Percentiles rank a stretch among this genome's conserved stretches.
These are phyloP conservation scores for Melopsittacus undulatus DNA, from an alignment of 2,797 vertebrate species.

Conservation along the genomic window DNA sequence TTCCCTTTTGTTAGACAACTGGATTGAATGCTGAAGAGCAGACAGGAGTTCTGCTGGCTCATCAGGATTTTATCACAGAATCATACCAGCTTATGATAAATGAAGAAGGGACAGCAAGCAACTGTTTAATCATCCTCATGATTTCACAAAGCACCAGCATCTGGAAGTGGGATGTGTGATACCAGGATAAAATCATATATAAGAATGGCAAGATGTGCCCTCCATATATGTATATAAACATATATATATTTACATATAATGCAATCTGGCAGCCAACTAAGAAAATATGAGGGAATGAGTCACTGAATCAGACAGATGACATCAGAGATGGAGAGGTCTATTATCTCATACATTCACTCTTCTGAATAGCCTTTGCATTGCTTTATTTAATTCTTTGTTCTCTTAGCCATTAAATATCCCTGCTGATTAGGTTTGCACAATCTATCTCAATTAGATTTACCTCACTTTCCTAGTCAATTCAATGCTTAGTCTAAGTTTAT, in stretches of 20 bases:
- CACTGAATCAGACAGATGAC: conserved; percentile 18
- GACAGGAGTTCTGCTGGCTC: not conserved
- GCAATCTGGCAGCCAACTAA: not conserved
- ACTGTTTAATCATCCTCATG: not conserved
- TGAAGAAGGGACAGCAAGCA: not conserved
- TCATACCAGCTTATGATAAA: not conserved
- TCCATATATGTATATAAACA: not conserved
- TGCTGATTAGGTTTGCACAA: conserved; percentile 62
- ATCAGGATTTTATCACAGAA: not conserved
- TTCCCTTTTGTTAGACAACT: not conserved
- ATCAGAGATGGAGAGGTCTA: conserved; percentile 36
- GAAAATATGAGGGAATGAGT: not conserved
- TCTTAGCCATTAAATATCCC: conserved; percentile 58
- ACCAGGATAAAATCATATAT: not conserved
- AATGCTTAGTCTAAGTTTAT: conserved; percentile 50
- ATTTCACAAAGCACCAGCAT: not conserved
- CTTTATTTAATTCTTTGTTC: conserved; percentile 68
- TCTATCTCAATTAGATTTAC: conserved; percentile 70
- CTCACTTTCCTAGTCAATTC: conserved; percentile 62
- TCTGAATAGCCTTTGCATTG: conserved; percentile 38
- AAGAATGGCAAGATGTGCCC: not conserved
- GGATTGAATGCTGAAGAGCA: not conserved
- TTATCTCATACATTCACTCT: conserved; percentile 50
- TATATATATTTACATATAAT: not conserved
- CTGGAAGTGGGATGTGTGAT: not conserved